Conservation (phyloP, 2,113 vertebrate species). For the Turdus rufiventris region DNA sequence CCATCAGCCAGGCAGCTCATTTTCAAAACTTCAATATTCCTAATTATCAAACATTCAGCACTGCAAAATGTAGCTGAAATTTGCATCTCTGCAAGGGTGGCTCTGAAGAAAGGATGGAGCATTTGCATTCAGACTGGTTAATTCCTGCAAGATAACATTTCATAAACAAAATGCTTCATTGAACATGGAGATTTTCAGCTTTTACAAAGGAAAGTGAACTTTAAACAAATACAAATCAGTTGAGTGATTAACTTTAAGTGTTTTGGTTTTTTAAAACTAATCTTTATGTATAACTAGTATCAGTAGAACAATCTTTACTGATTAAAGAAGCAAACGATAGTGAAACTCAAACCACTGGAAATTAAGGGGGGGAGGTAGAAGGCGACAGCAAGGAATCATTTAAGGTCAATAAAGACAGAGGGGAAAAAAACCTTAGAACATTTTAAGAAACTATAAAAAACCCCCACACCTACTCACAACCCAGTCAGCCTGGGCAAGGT, state of each 20-base stretch:
- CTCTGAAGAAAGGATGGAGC: slow-evolving; percentile 48
- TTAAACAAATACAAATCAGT: slow-evolving; percentile 61
- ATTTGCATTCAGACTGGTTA: slow-evolving; percentile 61
- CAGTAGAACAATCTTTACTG: slow-evolving; percentile 46
- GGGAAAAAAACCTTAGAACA: background rate
- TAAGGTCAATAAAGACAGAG: background rate
- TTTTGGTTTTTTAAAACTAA: background rate
- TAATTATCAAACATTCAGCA: slow-evolving; percentile 70
- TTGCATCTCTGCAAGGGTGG: slow-evolving; percentile 61
- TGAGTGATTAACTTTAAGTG: slow-evolving; percentile 50
- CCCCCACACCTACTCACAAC: background rate
- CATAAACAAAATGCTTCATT: slow-evolving; percentile 66
- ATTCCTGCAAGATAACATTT: slow-evolving; percentile 63
- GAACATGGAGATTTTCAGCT: slow-evolving; percentile 55
- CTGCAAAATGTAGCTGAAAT: slow-evolving; percentile 62
- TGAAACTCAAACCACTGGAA: background rate
- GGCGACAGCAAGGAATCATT: background rate
- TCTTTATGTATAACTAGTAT: slow-evolving; percentile 40
- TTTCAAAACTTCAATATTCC: slow-evolving; percentile 68
- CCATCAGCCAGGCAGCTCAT: slow-evolving; percentile 40
- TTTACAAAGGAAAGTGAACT: slow-evolving; percentile 58
- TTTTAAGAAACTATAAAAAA: background rate
- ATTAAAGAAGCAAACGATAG: background rate
- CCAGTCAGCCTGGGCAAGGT: background rate
- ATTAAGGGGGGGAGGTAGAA: background rate